A percentile compares a stretch with the other conserved stretches of the same genome.
Conservation (phyloP, 2,888 invertebrate species). For the Sicus ferrugineus region DNA sequence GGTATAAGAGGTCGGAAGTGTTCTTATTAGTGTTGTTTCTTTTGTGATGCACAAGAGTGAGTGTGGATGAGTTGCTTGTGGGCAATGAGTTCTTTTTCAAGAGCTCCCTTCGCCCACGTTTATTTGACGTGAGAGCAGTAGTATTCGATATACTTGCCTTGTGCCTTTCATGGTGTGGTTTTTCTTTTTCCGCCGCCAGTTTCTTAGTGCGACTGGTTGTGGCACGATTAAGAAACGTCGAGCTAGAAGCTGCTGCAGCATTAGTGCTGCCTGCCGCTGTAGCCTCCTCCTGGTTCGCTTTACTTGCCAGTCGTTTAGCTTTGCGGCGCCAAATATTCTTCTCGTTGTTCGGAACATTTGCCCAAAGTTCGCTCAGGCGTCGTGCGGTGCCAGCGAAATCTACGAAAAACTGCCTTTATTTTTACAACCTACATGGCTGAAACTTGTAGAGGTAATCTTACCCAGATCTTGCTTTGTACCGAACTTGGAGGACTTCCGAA, state of each 20-base stretch:
- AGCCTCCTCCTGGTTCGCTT: slow-evolving; percentile 48
- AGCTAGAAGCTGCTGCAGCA: slow-evolving; percentile 4
- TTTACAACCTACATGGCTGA: too few relatives aligned
- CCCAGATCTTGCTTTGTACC: slow-evolving; percentile 49
- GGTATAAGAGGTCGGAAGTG: slow-evolving; percentile 44
- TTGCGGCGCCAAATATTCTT: slow-evolving; percentile 82
- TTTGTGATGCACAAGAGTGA: slow-evolving; percentile 14
- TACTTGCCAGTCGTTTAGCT: slow-evolving; percentile 69
- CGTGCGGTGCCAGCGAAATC: slow-evolving; percentile 87
- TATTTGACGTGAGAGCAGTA: slow-evolving; percentile 33
- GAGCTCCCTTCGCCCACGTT: slow-evolving; percentile 39
- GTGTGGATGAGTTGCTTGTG: slow-evolving; percentile 12
- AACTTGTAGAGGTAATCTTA: slow-evolving; percentile 38
- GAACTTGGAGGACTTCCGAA: slow-evolving; percentile 68
- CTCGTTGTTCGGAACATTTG: slow-evolving; percentile 74
- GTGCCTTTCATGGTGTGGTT: slow-evolving; percentile 22
- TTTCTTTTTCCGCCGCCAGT: slow-evolving; percentile 52
- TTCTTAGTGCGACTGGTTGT: slow-evolving; percentile 59
- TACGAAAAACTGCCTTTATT: too few relatives aligned
- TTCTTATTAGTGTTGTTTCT: slow-evolving; percentile 53
- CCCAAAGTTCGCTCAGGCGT: slow-evolving; percentile 88
- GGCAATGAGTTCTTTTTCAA: neutral
- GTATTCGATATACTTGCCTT: slow-evolving; percentile 17
- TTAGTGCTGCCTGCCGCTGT: slow-evolving; percentile 38
- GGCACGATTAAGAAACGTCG: slow-evolving; percentile 54